Evolutionary conservation across 2,113 vertebrate genomes (phyloP), one percentile per base, ranked within the genome.

Genomic region (Tenrec ecaudatus): DNA sequence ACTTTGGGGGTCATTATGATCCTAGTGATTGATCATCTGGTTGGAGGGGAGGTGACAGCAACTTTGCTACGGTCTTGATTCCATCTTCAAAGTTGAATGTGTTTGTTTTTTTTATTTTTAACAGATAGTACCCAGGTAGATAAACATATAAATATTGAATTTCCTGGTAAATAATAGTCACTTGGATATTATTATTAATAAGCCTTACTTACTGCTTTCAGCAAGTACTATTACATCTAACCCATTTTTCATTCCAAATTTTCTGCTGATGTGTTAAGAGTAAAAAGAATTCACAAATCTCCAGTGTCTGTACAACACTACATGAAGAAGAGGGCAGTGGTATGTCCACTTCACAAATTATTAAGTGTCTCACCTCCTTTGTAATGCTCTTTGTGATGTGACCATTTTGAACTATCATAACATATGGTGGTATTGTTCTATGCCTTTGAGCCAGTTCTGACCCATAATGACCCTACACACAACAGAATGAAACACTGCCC

Each of bases 171-270:
- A 12, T 62, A 40, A 40, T 78, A 89, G 17, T 78, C 66, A 53
- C 62, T 57, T 83, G 47, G 76, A 69, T 94, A n/a, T 36, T 33
- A 76, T 62, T 43, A 73, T 86, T 78, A 88, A 57, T 53, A 64
- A 94, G 25, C 62, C 33, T 85, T 53, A 40, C 11, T 80, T 31
- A 58, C 43, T 29, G 43, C 27, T 84, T 76, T n/a, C 22, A 89
- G 31, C 20, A 53, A 47, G 3, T 17, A 25, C 23, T 71, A 11
- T 58, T 17, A 71, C 0, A 79, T 57, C 10, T 71, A 86, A 62
- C 17, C 6, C 85, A 60, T 88, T 89, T 57, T 43, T 66, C 71
- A 9, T 81, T 86, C 79, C 83, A 40, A 79, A 91, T 79, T 71
- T 87, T 66, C 38, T 90, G 19, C 6, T 38, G 11, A 64, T 53